phyloP scores from a whole-genome alignment of 2,797 vertebrate genomes.

The Arrhamphus sclerolepis region DNA sequence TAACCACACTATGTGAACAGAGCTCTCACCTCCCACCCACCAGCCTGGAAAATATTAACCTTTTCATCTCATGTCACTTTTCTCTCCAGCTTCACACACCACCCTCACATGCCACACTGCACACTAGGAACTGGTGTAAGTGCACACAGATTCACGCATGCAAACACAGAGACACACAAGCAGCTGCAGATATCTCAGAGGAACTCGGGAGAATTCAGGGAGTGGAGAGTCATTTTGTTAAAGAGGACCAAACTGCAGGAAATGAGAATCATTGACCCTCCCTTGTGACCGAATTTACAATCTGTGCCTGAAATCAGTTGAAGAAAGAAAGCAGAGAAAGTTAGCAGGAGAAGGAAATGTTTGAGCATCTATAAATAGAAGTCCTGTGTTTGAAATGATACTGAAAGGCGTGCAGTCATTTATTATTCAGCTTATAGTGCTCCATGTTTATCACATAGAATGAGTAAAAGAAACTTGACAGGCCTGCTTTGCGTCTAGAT shows the following conservation, averaged over 20 bases:
- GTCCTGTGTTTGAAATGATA: conserved; percentile 61
- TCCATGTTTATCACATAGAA: conserved; percentile 55
- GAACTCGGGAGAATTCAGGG: conserved; percentile 63
- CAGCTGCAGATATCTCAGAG: conserved; percentile 49
- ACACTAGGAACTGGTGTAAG: conserved; percentile 17
- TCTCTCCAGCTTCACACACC: conserved; percentile 53
- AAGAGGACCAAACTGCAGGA: conserved; percentile 73
- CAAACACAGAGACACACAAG: conserved; percentile 27
- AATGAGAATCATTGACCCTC: conserved; percentile 75
- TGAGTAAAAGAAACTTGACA: conserved; percentile 33
- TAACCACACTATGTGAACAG: conserved; percentile 36
- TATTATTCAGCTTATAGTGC: conserved; percentile 69
- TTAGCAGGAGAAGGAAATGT: conserved; percentile 66
- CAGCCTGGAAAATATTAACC: conserved; percentile 74
- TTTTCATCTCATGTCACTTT: conserved; percentile 72
- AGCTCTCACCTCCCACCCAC: conserved; percentile 69
- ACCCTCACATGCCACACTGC: conserved; percentile 33
- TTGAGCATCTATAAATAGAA: conserved; percentile 72
- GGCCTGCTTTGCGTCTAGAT: conserved; percentile 13
- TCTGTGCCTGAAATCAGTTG: conserved; percentile 71
- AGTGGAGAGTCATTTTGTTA: conserved; percentile 69
- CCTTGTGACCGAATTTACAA: conserved; percentile 70
- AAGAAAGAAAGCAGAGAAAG: conserved; percentile 70
- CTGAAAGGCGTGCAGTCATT: conserved; percentile 63
- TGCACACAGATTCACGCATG: conserved; percentile 25